Evolutionary conservation across 2,888 invertebrate species (phyloP).

Genomic region (Hesperia comma): DNA sequence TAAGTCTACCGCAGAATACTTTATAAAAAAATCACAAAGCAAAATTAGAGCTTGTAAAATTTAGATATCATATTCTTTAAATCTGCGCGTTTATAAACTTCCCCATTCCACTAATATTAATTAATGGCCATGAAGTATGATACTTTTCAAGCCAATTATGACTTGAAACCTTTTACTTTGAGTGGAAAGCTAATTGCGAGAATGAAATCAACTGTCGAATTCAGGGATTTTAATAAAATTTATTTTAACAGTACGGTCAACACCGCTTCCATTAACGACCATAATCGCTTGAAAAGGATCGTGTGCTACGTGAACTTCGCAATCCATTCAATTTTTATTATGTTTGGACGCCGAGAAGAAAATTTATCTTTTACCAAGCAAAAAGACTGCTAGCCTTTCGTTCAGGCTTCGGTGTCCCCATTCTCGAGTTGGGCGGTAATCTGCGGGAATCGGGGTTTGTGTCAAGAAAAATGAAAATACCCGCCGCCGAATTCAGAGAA

Average conservation of each 20-base stretch:
- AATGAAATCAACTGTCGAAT: slow-evolving; percentile 10
- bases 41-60: not conserved
- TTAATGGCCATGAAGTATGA: not conserved
- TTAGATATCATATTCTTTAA: not conserved
- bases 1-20: too few relatives aligned
- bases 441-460: slow-evolving; percentile 36
- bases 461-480: slow-evolving; percentile 38
- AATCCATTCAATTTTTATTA: slow-evolving; percentile 29
- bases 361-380: slow-evolving; percentile 33
- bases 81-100: not conserved
- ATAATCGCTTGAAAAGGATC: slow-evolving; percentile 10
- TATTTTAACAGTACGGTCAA: slow-evolving; percentile 19
- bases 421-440: slow-evolving; percentile 34
- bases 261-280: slow-evolving; percentile 13
- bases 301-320: slow-evolving; percentile 20
- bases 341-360: slow-evolving; percentile 24
- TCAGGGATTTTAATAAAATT: slow-evolving; percentile 11
- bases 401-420: slow-evolving; percentile 30
- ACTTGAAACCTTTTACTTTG: not conserved
- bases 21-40: too few relatives aligned
- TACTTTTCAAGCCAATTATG: not conserved
- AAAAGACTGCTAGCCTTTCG: slow-evolving; percentile 35
- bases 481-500: slow-evolving; percentile 33
- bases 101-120: not conserved
- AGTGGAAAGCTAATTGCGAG: slow-evolving; percentile 4